phyloP scores from a whole-genome alignment of 2,113 vertebrate species.

The Zosterops pallidus region DNA sequence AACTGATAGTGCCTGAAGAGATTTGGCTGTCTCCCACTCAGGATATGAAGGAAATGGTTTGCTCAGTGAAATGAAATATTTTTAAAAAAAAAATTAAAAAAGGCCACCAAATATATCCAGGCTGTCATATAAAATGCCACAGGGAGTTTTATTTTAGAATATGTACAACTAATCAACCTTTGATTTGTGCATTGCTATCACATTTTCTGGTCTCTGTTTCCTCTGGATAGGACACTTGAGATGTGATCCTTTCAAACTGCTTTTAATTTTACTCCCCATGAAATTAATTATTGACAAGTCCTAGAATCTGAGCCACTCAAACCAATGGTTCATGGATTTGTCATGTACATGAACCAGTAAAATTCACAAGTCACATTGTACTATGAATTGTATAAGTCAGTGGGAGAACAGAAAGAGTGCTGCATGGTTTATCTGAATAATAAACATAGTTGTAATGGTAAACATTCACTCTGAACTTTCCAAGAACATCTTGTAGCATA shows the following conservation, averaged over 20 bases:
- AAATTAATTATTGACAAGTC: slow-evolving; percentile 52
- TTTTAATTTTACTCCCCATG: slow-evolving; percentile 52
- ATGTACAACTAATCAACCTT: background rate
- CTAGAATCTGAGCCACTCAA: background rate
- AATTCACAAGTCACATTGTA: background rate
- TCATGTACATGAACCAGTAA: background rate
- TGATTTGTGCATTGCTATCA: slow-evolving; percentile 21
- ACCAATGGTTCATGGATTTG: background rate
- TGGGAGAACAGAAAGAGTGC: background rate
- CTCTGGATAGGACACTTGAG: slow-evolving; percentile 2
- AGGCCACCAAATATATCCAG: background rate
- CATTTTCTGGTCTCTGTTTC: slow-evolving; percentile 11
- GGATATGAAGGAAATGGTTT: background rate
- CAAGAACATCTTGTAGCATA: slow-evolving; percentile 26
- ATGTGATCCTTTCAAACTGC: slow-evolving; percentile 25
- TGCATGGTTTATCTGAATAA: slow-evolving; percentile 14
- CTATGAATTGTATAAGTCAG: background rate
- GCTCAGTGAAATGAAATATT: background rate
- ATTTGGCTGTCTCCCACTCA: background rate
- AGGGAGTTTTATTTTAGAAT: background rate
- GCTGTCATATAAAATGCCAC: background rate
- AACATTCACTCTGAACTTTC: slow-evolving; percentile 36
- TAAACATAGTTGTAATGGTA: slow-evolving; percentile 2
- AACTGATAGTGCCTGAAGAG: background rate
- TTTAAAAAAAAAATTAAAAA: background rate